Percentiles rank a stretch among this genome's conserved stretches.
Conservation (phyloP, 2,888 invertebrate species). For the Cephalotes varians region DNA sequence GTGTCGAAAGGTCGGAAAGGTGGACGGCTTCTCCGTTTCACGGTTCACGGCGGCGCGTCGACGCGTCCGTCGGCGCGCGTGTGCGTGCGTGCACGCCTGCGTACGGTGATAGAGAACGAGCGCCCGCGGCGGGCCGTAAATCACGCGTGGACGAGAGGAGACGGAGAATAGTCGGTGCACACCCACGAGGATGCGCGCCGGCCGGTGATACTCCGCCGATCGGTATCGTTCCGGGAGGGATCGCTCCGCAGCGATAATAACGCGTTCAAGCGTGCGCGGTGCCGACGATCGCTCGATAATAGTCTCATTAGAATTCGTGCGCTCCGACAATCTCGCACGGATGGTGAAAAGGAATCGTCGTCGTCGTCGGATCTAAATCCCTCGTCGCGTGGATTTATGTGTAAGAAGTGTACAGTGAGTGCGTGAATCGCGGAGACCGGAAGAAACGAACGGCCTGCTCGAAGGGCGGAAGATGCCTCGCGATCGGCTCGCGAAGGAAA, state of each 20-base stretch:
- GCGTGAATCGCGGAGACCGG: neutral
- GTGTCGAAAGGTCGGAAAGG: constrained; percentile 23
- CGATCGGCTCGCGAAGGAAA: constrained; percentile 64
- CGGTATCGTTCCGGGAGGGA: constrained; percentile 13
- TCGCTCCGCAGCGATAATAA: neutral
- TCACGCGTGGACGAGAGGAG: constrained; percentile 70
- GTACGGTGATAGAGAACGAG: constrained; percentile 4
- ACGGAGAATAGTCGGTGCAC: constrained; percentile 43
- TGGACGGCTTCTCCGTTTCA: neutral
- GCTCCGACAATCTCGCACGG: neutral
- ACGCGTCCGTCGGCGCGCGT: constrained; percentile 21
- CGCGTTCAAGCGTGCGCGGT: neutral
- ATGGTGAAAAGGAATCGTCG: neutral
- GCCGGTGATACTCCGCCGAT: constrained; percentile 51
- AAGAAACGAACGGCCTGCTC: neutral
- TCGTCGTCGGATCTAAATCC: neutral
- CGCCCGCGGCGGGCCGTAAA: constrained; percentile 58
- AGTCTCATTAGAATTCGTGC: neutral
- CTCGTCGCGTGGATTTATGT: neutral
- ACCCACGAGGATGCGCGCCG: constrained; percentile 49
- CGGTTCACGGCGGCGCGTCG: neutral
- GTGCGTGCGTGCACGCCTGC: constrained; percentile 30
- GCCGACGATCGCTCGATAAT: constrained; percentile 37
- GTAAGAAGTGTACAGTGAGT: neutral
- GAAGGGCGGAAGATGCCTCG: constrained; percentile 64